A percentile compares a stretch with the other conserved stretches of the same genome.
These are phyloP conservation scores for Anabas testudineus DNA, from an alignment of 2,797 vertebrate species.

Conservation along the genomic window DNA sequence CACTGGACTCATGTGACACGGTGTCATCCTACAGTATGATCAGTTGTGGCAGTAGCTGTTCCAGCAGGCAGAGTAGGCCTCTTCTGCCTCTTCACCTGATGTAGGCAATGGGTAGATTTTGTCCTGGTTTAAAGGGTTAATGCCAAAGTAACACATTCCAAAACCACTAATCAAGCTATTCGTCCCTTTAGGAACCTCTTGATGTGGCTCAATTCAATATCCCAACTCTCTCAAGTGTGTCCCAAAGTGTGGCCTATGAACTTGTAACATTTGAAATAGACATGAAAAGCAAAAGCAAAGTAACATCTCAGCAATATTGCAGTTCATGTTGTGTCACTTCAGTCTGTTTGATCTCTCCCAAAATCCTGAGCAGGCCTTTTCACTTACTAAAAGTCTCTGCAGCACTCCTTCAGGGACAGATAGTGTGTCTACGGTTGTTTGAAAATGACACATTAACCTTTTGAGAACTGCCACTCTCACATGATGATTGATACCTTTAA, in stretches of 20 bases:
- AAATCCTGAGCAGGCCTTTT: slow-evolving; percentile 21
- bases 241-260: too few species aligned
- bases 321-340: neutral
- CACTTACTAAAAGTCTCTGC: slow-evolving; percentile 12
- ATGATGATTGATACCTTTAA: slow-evolving; percentile 66
- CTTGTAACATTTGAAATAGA: neutral
- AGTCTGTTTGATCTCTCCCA: neutral
- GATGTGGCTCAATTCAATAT: neutral
- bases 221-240: slow-evolving; percentile 4
- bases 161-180: neutral
- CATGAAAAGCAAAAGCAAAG: neutral
- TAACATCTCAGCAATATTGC: neutral
- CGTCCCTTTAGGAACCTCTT: neutral
- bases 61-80: neutral
- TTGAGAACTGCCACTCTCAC: slow-evolving; percentile 38
- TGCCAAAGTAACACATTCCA: slow-evolving; percentile 3
- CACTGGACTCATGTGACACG: neutral
- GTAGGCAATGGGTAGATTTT: neutral
- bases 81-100: neutral
- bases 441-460: slow-evolving; percentile 58
- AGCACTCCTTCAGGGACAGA: slow-evolving; percentile 26
- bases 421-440: slow-evolving; percentile 7
- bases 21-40: neutral
- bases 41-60: too few species aligned
- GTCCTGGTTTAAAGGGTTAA: slow-evolving; percentile 5